Percentiles rank a stretch among this genome's conserved stretches.
phyloP scores from a whole-genome alignment of 2,888 invertebrate species.

The Muschampia plurimacula region DNA sequence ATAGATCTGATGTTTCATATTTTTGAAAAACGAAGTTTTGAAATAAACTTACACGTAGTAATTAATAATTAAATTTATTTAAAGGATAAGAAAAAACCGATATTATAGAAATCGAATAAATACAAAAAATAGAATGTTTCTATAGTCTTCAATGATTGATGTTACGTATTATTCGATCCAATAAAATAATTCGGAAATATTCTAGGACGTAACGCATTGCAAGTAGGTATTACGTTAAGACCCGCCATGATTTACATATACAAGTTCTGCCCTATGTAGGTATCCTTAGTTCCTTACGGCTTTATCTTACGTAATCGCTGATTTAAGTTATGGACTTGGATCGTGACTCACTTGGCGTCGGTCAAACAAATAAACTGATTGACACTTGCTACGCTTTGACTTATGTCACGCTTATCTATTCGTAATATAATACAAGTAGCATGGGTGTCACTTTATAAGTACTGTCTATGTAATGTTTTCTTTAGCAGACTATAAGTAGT shows the following conservation, averaged over 20 bases:
- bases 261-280: conserved; percentile 49
- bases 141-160: not conserved
- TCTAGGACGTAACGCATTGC: too few species aligned
- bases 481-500: not conserved
- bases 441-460: not conserved
- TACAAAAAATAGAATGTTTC: not conserved
- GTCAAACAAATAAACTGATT: conserved; percentile 23
- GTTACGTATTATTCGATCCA: too few species aligned
- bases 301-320: conserved; percentile 42
- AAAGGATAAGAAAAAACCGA: not conserved
- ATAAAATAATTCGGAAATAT: too few species aligned
- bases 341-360: conserved; percentile 30
- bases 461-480: not conserved
- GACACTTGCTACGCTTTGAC: conserved; percentile 31
- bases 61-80: too few species aligned
- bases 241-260: conserved; percentile 15
- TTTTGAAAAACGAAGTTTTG: not conserved
- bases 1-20: not conserved
- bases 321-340: conserved; percentile 39
- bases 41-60: not conserved
- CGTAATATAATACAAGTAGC: not conserved
- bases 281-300: conserved; percentile 42
- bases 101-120: not conserved
- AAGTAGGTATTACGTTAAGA: not conserved
- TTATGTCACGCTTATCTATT: conserved; percentile 15